These are phyloP conservation scores for Chymomyza fuscimana DNA, from an alignment of 2,888 invertebrate genomes.

Conservation along the genomic window DNA sequence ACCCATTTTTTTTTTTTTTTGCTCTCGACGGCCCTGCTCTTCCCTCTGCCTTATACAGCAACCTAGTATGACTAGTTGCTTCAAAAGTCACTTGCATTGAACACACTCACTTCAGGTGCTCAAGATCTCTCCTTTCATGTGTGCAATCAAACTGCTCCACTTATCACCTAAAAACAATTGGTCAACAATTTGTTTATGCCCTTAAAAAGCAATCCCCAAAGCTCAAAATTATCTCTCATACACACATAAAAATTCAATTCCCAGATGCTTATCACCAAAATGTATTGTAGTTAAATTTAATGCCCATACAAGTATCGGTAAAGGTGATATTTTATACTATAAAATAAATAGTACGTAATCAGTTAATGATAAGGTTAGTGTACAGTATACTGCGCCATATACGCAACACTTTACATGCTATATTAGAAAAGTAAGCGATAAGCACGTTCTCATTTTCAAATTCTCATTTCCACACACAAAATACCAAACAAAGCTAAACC, in stretches of 20 bases:
- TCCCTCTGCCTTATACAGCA: no score
- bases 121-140: neutral
- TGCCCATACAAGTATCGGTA: neutral
- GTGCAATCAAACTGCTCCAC: neutral
- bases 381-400: neutral
- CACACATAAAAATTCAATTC: conserved; percentile 16
- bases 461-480: neutral
- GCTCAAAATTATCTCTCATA: conserved; percentile 4
- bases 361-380: neutral
- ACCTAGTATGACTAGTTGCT: no score
- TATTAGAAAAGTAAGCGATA: neutral
- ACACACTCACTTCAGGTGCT: neutral
- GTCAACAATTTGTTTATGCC: neutral
- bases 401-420: neutral
- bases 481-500: neutral
- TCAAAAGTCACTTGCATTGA: no score
- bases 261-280: conserved; percentile 3
- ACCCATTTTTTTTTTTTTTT: no score
- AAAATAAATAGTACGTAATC: neutral
- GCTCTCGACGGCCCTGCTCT: no score
- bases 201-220: neutral
- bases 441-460: neutral
- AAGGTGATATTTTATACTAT: neutral
- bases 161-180: neutral
- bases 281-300: neutral